Evolutionary conservation across 2,888 invertebrate species (phyloP), one percentile per base, ranked within the genome.

Genomic region (Esperia sulphurella): DNA sequence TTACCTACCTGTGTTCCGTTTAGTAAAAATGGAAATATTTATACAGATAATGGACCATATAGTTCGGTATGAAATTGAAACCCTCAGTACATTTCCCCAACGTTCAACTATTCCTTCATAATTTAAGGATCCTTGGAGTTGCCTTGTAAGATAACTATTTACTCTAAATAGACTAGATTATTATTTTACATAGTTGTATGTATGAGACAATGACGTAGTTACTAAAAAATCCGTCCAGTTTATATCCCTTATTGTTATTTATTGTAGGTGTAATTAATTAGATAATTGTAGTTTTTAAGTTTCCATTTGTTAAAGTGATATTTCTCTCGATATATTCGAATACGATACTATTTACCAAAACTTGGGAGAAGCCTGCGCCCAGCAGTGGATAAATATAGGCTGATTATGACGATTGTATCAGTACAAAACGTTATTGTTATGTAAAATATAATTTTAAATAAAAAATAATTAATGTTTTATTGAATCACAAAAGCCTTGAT

Each of bases 221-320:
- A 71, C 58, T 66, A 61, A 14, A 61, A 14, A 39, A 38, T 83
- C 86, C 88, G 88, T 88, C 88, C 88, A 83, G 54, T 62, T 71
- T 8, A 57, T 73, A 78, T 66, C 69, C 76, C 76, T 80, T 81
- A 81, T 73, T 80, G 74, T 84, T 86, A 88, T 87, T 88, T 88
- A 88, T 88, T 87, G 52, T 85, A 85, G 63, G 56, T 52, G 55
- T 59, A 55, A 47, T 45, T 65, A 62, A 53, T 54, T 61, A 50
- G 7, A 4, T 33, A 10, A 33, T 5, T 21, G 5, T 21, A 31
- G 8, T 8, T 21, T 41, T 41, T 21, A 10, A 41, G 10, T 41
- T 53, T 52, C 59, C 53, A 58, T 56, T 53, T 61, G 49, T 54
- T 50, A 51, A 53, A 55, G 52, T 60, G 54, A 57, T 60, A 43